These are phyloP conservation scores for Protosalanx chinensis DNA, from an alignment of 2,797 vertebrate genomes.

Conservation along the genomic window DNA sequence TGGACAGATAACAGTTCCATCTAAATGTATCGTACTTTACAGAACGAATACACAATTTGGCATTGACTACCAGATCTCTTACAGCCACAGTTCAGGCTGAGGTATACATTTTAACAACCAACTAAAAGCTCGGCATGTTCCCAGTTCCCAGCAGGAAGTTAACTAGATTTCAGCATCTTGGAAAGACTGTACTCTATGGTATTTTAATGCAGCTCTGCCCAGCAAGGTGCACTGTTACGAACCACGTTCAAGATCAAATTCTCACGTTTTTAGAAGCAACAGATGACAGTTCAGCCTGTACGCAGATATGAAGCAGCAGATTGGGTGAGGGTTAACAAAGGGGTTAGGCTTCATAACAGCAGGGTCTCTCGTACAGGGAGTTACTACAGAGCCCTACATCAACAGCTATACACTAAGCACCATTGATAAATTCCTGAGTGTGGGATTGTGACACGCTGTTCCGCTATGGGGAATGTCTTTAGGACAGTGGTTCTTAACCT, in stretches of 20 bases:
- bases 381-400: slow-evolving; percentile 37
- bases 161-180: not conserved
- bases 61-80: not conserved
- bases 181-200: not conserved
- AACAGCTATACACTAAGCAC: slow-evolving; percentile 30
- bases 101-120: not conserved
- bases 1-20: slow-evolving; percentile 17
- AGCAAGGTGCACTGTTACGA: not conserved
- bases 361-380: slow-evolving; percentile 26
- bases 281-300: not conserved
- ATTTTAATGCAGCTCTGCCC: not conserved
- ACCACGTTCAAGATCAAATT: not conserved
- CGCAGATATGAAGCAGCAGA: slow-evolving; percentile 31
- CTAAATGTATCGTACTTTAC: slow-evolving; percentile 8
- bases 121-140: not conserved
- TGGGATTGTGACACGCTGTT: slow-evolving; percentile 14
- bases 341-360: slow-evolving; percentile 51
- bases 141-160: not conserved
- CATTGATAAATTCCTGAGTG: slow-evolving; percentile 33
- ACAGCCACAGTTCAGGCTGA: not conserved
- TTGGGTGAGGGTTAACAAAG: slow-evolving; percentile 48
- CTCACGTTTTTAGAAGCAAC: not conserved
- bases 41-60: not conserved
- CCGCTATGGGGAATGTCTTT: not conserved
- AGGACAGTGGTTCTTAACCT: not conserved